A percentile compares a stretch with the other conserved stretches of the same genome.
phyloP scores from a whole-genome alignment of 2,113 vertebrate genomes.

The Podiceps cristatus region DNA sequence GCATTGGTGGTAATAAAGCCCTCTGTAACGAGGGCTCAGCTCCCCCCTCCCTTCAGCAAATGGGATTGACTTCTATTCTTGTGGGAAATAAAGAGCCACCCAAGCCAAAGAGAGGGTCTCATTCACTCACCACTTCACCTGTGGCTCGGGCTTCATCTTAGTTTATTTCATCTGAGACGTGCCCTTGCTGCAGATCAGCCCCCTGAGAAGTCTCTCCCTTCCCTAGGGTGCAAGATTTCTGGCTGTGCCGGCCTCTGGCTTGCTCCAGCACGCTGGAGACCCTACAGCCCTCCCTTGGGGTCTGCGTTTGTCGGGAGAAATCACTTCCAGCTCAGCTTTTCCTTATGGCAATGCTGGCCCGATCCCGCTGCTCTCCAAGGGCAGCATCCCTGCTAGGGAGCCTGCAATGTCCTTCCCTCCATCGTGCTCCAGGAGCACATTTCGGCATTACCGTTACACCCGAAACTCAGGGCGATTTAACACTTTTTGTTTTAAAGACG shows the following conservation, averaged over 20 bases:
- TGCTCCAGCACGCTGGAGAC: fast-evolving
- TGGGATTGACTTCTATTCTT: background rate
- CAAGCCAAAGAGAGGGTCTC: background rate
- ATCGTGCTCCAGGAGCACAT: fast-evolving
- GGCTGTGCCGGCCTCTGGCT: no score
- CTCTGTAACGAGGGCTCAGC: background rate
- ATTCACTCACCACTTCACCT: no score
- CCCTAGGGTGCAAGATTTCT: fast-evolving
- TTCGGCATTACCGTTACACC: background rate
- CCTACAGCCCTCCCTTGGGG: background rate
- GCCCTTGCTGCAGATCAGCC: background rate
- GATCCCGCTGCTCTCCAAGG: background rate
- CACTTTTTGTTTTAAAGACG: slow-evolving; percentile 28
- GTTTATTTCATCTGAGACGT: background rate
- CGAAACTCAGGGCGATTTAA: background rate
- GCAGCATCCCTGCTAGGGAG: background rate
- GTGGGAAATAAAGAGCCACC: background rate
- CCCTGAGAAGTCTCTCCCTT: background rate
- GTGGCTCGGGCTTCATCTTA: background rate
- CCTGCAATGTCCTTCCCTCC: background rate
- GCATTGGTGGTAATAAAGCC: background rate
- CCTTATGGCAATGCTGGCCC: background rate
- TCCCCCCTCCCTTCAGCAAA: background rate
- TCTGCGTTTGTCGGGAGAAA: background rate
- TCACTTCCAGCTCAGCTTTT: background rate